Evolutionary conservation across 1,140 invertebrate species (phyloP), one percentile per base, ranked within the genome.

Genomic region (Lordiphosa collinella): DNA sequence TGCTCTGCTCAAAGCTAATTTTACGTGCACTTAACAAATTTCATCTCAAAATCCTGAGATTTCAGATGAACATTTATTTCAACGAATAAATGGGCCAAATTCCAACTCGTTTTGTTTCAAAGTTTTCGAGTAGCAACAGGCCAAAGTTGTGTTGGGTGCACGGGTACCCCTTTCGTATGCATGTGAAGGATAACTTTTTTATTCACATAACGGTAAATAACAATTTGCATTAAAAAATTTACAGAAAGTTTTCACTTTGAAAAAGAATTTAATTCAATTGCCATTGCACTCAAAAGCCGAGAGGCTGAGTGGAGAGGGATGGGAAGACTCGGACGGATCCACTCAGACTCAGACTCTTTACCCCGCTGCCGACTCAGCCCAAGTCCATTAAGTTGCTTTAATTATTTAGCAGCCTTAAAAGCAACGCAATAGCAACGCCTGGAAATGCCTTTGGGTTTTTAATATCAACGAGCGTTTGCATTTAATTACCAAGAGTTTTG

Each of bases 351-450:
- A n/a, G n/a, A n/a, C n/a, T 0, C 11, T 7, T 6, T 10, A 34
- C 11, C 11, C 51, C 53, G 52, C 16, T 44, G 46, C 46, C 55
- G 34, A 43, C 47, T 64, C 48, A 36, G 71, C 59, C 58, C 58
- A 66, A 82, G 76, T 82, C 76, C 76, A 82, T 82, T 82, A 82
- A 72, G 72, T 76, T 64, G 76, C 63, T 58, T 82, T 67, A 82
- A 82, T 84, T 82, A 82, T 82, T 82, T 68, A 82, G 73, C 73
- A 82, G 67, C 49, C 76, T 84, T 82, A 78, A 82, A 82, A 82
- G 76, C 76, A 61, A 46, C 51, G 61, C 47, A 66, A 64, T 64
- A 73, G 56, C 73, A 66, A 48, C 53, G 78, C 54, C 46, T 58
- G 56, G 31, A 49, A 49, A 49, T 51, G 44, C 78, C 57, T 60